These are phyloP conservation scores for Aplocera efformata DNA, from an alignment of 2,888 invertebrate genomes.

Conservation along the genomic window DNA sequence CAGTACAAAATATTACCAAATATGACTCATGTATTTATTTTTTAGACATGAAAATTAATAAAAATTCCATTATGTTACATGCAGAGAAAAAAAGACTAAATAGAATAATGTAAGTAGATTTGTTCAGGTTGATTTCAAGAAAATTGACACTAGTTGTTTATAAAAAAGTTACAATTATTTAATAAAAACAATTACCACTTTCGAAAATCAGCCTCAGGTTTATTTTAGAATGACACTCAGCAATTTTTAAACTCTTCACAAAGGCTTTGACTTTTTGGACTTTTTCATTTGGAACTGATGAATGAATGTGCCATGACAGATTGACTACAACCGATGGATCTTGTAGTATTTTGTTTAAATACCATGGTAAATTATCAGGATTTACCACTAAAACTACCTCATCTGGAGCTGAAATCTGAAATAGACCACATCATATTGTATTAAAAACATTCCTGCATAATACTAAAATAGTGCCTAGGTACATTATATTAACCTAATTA, in stretches of 20 bases:
- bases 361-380: conserved; percentile 84
- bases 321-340: conserved; percentile 74
- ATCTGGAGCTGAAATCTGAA: conserved; percentile 62
- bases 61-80: too few species aligned
- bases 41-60: too few species aligned
- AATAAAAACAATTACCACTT: conserved; percentile 78
- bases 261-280: conserved; percentile 55
- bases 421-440: conserved; percentile 1
- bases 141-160: too few species aligned
- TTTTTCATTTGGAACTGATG: conserved; percentile 76
- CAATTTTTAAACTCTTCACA: conserved; percentile 43
- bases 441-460: background rate
- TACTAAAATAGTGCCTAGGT: too few species aligned
- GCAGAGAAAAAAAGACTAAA: too few species aligned
- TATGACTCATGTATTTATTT: too few species aligned
- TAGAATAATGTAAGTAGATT: too few species aligned
- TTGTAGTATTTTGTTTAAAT: conserved; percentile 81
- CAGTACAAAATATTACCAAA: too few species aligned
- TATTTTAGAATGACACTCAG: conserved; percentile 46
- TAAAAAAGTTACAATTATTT: too few species aligned
- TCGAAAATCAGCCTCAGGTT: conserved; percentile 88
- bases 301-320: conserved; percentile 82
- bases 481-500: too few species aligned
- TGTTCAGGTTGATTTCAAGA: too few species aligned
- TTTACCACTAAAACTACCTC: conserved; percentile 85